Conservation (phyloP, 1,140 invertebrate species). For the Cotesia typhae region DNA sequence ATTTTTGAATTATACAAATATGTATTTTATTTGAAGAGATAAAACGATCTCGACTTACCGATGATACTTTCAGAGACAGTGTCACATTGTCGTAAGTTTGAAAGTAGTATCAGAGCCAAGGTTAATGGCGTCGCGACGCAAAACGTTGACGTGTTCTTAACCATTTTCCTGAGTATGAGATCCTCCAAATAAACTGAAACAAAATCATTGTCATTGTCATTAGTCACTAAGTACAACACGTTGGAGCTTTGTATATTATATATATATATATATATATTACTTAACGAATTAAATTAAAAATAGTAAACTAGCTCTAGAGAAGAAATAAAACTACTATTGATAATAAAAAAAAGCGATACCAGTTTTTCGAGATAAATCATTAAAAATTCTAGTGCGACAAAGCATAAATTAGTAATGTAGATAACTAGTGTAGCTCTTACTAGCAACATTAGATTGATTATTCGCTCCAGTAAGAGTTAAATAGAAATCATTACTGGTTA, state of each 20-base stretch:
- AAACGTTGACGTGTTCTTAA: conserved; percentile 37
- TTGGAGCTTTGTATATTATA: too few species aligned
- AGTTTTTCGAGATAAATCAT: too few species aligned
- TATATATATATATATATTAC: too few species aligned
- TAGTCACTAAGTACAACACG: not conserved
- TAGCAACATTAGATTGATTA: too few species aligned
- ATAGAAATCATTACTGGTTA: too few species aligned
- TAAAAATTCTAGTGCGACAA: too few species aligned
- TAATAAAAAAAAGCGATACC: not conserved
- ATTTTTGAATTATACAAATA: too few species aligned
- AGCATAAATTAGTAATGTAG: too few species aligned
- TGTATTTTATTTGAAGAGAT: not conserved
- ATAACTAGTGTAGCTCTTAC: too few species aligned
- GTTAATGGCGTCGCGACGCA: conserved; percentile 39
- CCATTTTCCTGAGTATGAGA: conserved; percentile 30
- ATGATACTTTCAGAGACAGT: conserved; percentile 55
- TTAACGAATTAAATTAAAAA: not conserved
- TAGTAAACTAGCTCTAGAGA: not conserved
- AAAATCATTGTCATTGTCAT: conserved; percentile 14
- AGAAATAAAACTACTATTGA: too few species aligned
- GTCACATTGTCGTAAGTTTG: conserved; percentile 38
- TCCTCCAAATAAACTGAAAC: conserved; percentile 27
- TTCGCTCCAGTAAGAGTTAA: too few species aligned
- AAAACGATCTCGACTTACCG: conserved; percentile 46
- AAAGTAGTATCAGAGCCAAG: conserved; percentile 44